Evolutionary conservation across 2,113 vertebrate species (phyloP).

Genomic region (Rhagologus leucostigma): DNA sequence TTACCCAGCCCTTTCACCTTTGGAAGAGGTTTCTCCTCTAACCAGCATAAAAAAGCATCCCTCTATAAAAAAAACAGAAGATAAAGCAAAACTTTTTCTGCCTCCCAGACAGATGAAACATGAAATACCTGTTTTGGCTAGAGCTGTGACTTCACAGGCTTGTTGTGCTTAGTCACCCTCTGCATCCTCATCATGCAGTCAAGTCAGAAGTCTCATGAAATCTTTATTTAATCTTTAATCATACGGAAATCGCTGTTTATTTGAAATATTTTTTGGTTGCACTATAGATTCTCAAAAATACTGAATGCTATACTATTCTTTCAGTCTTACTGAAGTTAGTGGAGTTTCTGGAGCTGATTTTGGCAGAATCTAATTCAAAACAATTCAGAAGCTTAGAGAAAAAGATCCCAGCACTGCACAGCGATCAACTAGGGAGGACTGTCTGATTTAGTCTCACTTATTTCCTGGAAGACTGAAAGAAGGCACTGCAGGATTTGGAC

Average conservation of each 20-base stretch:
- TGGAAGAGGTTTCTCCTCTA: background rate
- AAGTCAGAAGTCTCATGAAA: background rate
- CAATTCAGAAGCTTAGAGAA: background rate
- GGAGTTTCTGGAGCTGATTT: background rate
- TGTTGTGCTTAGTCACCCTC: background rate
- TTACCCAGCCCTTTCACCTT: background rate
- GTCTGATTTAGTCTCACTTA: background rate
- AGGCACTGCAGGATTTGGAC: background rate
- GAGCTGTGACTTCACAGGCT: background rate
- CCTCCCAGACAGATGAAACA: background rate
- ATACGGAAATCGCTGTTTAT: background rate
- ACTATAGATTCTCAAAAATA: background rate
- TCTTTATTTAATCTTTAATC: background rate
- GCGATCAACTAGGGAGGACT: rapidly evolving
- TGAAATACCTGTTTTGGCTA: background rate
- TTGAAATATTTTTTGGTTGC: background rate
- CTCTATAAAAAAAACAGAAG: background rate
- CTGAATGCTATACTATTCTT: background rate
- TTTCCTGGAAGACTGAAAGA: background rate
- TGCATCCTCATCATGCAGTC: background rate
- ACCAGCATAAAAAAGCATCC: background rate
- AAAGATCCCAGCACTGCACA: background rate
- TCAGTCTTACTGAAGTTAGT: background rate
- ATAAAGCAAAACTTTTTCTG: background rate
- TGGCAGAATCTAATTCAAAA: background rate